Conservation (phyloP, 2,113 vertebrate genomes). For the Myiozetetes cayanensis region DNA sequence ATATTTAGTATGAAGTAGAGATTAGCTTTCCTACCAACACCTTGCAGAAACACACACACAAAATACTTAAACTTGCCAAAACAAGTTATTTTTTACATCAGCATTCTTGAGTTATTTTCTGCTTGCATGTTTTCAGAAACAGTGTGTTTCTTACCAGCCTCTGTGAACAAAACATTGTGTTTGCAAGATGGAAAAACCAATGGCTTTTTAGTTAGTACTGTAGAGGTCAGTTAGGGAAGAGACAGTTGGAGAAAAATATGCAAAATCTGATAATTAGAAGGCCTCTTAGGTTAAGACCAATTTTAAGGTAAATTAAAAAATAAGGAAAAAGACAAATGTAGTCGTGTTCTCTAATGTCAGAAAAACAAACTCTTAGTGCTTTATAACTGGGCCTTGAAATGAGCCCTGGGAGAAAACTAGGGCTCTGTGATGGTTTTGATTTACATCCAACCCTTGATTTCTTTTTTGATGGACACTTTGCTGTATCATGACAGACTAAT, state of each 20-base stretch:
- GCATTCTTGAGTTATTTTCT: slow-evolving; percentile 28
- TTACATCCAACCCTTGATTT: not conserved
- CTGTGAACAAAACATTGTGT: slow-evolving; percentile 6
- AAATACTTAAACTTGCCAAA: slow-evolving; percentile 26
- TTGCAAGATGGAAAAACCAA: not conserved
- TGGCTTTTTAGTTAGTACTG: not conserved
- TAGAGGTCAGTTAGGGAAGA: not conserved
- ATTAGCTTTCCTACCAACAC: slow-evolving; percentile 6
- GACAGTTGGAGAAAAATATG: not conserved
- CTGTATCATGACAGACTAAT: not conserved
- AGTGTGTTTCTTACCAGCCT: not conserved
- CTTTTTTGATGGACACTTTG: not conserved
- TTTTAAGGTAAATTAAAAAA: not conserved
- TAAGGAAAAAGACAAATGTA: not conserved
- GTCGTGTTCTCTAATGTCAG: not conserved
- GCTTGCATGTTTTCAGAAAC: slow-evolving; percentile 16
- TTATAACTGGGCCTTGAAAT: not conserved
- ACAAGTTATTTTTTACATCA: slow-evolving; percentile 52
- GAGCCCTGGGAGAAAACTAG: not conserved
- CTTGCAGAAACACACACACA: not conserved
- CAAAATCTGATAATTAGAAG: not conserved
- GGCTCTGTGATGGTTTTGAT: not conserved
- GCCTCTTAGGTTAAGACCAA: not conserved
- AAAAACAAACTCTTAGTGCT: not conserved
- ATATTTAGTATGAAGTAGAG: slow-evolving; percentile 1